Percentiles rank a stretch among this genome's conserved stretches.
Evolutionary conservation across 1,140 invertebrate genomes (phyloP).

Genomic region (Hydropsyche tenuis): DNA sequence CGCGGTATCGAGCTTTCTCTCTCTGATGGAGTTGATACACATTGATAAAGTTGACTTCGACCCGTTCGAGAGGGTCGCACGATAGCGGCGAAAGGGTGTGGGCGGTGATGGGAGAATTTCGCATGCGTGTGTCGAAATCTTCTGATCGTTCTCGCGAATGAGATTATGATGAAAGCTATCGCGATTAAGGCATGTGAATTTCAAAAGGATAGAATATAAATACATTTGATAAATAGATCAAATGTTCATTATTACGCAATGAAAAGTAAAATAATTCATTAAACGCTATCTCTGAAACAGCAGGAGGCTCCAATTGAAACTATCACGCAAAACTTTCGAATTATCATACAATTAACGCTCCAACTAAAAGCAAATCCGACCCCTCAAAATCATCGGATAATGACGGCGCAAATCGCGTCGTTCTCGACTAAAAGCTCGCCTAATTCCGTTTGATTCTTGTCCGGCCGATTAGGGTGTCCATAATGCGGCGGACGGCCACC

Average conservation of each 20-base stretch:
- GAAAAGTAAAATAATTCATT: too few species aligned
- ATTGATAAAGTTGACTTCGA: slow-evolving; percentile 46
- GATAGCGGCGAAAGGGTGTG: not conserved
- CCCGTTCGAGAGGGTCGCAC: not conserved
- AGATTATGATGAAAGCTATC: not conserved
- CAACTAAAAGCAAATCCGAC: too few species aligned
- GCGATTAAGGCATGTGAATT: not conserved
- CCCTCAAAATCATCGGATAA: too few species aligned
- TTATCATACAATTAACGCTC: too few species aligned
- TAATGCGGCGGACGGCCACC: slow-evolving; percentile 25
- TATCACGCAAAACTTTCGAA: not conserved
- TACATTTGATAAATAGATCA: too few species aligned
- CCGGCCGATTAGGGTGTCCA: slow-evolving; percentile 18
- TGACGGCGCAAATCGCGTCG: too few species aligned
- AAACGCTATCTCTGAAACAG: too few species aligned
- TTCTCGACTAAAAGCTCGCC: slow-evolving; percentile 2
- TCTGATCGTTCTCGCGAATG: not conserved
- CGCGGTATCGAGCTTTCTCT: slow-evolving; percentile 30
- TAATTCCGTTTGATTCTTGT: slow-evolving; percentile 29
- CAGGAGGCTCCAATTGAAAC: slow-evolving; percentile 1
- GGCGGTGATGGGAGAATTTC: not conserved
- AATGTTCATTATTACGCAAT: too few species aligned
- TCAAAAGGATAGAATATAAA: too few species aligned
- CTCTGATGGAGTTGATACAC: slow-evolving; percentile 33
- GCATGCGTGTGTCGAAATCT: too few species aligned